Conservation (phyloP, 2,888 invertebrate species). For the Molorchus minor region DNA sequence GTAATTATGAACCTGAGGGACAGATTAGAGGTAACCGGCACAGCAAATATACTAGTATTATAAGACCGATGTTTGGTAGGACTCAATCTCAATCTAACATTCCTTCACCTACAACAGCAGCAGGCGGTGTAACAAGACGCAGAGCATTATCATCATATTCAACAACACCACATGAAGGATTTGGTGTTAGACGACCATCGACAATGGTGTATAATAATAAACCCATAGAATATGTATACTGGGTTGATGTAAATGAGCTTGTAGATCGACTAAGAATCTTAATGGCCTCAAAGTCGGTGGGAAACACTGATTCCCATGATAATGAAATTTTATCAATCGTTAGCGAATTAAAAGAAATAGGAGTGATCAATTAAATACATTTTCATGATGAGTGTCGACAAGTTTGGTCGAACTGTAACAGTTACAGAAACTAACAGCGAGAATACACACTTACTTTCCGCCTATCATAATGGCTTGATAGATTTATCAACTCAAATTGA, state of each 20-base stretch:
- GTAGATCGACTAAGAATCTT: constrained; percentile 49
- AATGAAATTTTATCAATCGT: neutral
- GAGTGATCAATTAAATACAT: neutral
- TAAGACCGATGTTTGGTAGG: neutral
- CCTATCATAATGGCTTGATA: neutral
- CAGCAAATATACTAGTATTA: neutral
- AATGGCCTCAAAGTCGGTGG: neutral
- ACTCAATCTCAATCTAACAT: no score
- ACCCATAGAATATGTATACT: constrained; percentile 32
- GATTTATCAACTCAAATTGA: no score
- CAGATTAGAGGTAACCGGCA: neutral
- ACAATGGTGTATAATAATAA: constrained; percentile 11
- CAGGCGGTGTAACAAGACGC: no score
- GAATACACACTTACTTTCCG: neutral
- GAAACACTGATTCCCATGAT: neutral
- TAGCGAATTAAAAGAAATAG: neutral
- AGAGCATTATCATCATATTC: no score
- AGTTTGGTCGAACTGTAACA: neutral
- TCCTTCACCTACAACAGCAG: no score
- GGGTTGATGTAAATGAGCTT: constrained; percentile 44
- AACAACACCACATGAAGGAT: no score
- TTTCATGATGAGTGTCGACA: neutral
- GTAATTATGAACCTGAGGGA: neutral
- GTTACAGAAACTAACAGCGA: neutral
- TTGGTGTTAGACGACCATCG: no score